Evolutionary conservation across 1,140 invertebrate genomes (phyloP), one percentile per base, ranked within the genome.

Genomic region (Scaptomyza pallida): DNA sequence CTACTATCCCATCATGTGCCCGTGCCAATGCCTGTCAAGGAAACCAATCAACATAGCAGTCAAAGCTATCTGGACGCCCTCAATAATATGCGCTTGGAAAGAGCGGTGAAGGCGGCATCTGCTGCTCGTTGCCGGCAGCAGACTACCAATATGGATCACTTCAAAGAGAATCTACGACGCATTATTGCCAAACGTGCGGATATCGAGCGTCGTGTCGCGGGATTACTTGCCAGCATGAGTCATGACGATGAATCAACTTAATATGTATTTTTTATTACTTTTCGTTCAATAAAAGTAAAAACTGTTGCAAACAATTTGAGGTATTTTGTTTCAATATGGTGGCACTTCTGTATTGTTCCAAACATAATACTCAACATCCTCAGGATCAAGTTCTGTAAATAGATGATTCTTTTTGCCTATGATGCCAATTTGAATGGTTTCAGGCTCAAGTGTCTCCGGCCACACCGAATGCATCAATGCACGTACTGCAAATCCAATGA

Each of bases 161-260:
- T 64, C 19, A 43, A 21, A 4, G 51, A 70, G 23, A 70, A 70
- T 26, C 44, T 70, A 0, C 23, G 19, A 8, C 51, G 60, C 15
- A 23, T 70, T 1, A 23, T 64, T 45, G 17, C 44, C 19, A 70
- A 70, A 47, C 60, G 44, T 8, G 59, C 23, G 2, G 37, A 19
- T 13, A 64, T 70, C 17, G 67, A 64, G 19, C 35, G 17, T 3
- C 60, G 61, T 9, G 44, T 70, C 3, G 35, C 61, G 0, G 26
- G 15, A 1, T 4, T 70, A 5, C 44, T 70, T 8, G 8, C 35
- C 0, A 13, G 44, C 23, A 41, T 52, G 2, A 15, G 3, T 13
- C 41, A 16, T 1, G 33, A 23, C 30, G 8, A 15, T 26, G n/a
- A 2, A 8, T 6, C 0, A 23, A 5, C 17, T 47, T 9, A 9